Conservation (phyloP, 2,888 invertebrate species). For the Aspidiotus rigidus region DNA sequence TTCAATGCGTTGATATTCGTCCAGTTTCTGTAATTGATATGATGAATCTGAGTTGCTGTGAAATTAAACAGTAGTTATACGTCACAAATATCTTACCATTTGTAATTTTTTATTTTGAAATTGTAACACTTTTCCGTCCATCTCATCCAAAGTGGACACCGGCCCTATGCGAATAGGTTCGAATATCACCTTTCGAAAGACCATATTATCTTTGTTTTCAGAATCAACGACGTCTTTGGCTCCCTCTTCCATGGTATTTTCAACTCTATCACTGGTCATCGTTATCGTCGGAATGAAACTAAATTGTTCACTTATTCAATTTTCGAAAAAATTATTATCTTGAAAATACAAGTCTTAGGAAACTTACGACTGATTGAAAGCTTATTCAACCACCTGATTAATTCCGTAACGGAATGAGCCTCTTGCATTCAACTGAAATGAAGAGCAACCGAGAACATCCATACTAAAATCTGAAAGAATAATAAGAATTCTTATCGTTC, state of each 20-base stretch:
- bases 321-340: no score
- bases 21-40: constrained; percentile 59
- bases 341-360: no score
- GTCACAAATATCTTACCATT: constrained; percentile 53
- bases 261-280: neutral
- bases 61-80: neutral
- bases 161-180: constrained; percentile 89
- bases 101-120: constrained; percentile 96
- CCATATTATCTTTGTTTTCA: constrained; percentile 35
- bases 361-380: no score
- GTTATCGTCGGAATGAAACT: neutral
- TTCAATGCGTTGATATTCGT: constrained; percentile 81
- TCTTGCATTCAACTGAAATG: no score
- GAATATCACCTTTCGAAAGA: constrained; percentile 74
- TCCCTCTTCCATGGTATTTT: neutral
- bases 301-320: neutral
- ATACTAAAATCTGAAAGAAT: no score
- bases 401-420: no score
- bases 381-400: no score
- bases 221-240: constrained; percentile 15
- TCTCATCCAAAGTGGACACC: constrained; percentile 87
- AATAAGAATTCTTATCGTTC: no score
- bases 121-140: constrained; percentile 92
- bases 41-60: neutral
- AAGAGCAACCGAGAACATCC: no score